Conservation (phyloP, 2,113 vertebrate species). For the Eptesicus fuscus region DNA sequence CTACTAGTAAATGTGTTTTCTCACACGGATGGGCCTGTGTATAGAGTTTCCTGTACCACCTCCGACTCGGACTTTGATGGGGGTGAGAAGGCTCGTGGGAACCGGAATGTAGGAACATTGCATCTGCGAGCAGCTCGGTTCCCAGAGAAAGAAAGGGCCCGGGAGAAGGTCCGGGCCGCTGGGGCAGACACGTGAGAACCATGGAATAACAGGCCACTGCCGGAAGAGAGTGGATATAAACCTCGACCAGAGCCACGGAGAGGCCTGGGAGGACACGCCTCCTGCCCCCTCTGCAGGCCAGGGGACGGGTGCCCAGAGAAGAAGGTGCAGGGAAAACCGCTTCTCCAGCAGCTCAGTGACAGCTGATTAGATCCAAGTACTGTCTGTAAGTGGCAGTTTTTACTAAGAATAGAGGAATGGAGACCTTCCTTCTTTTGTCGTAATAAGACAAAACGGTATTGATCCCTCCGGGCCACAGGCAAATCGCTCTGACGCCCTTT, state of each 20-base stretch:
- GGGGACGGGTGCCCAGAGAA: background rate
- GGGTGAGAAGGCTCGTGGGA: background rate
- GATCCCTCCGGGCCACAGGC: background rate
- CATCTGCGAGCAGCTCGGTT: background rate
- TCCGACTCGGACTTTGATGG: background rate
- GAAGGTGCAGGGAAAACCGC: background rate
- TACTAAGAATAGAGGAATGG: background rate
- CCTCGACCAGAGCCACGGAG: background rate
- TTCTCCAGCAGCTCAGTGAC: background rate
- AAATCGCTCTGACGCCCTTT: background rate
- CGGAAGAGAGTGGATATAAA: background rate
- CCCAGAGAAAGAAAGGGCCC: background rate
- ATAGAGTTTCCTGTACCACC: background rate
- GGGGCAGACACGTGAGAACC: background rate
- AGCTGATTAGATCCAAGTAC: no score
- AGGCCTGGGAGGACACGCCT: background rate
- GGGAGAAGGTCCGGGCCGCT: fast-evolving
- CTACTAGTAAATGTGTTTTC: background rate
- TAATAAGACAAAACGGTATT: background rate
- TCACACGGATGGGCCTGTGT: background rate
- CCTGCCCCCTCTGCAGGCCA: background rate
- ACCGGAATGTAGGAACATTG: background rate
- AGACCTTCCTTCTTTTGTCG: background rate
- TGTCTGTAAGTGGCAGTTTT: background rate
- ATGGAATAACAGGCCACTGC: no score